phyloP scores from a whole-genome alignment of 2,888 invertebrate genomes.

The Xanthorhoe designata region DNA sequence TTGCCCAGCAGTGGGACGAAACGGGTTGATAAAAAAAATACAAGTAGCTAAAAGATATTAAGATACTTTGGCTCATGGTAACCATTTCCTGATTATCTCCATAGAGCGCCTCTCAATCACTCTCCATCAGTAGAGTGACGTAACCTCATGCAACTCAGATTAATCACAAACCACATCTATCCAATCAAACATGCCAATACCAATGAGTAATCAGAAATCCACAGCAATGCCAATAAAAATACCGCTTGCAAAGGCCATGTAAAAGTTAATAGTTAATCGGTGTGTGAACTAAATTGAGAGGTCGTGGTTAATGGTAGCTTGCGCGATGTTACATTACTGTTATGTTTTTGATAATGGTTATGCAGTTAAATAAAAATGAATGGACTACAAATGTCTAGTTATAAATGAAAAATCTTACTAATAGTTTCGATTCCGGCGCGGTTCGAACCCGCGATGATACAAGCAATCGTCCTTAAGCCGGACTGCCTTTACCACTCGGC shows the following conservation, averaged over 20 bases:
- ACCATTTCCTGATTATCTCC: too few species aligned
- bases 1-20: too few species aligned
- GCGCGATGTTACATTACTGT: slow-evolving; percentile 22
- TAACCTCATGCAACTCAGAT: too few species aligned
- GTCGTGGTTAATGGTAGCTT: slow-evolving; percentile 13
- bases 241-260: slow-evolving; percentile 24
- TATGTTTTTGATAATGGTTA: slow-evolving; percentile 15
- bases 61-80: too few species aligned
- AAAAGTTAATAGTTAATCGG: slow-evolving; percentile 22
- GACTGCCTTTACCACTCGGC: too few species aligned
- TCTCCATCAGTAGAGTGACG: neutral
- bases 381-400: neutral
- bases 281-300: slow-evolving; percentile 21
- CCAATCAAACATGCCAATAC: slow-evolving; percentile 7
- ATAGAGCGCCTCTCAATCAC: too few species aligned
- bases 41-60: too few species aligned
- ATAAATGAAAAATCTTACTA: too few species aligned
- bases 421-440: too few species aligned
- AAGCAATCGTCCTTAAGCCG: too few species aligned
- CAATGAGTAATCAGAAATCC: slow-evolving; percentile 5
- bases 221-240: slow-evolving; percentile 24
- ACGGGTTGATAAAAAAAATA: too few species aligned
- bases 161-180: neutral
- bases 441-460: too few species aligned
- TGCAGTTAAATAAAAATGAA: slow-evolving; percentile 7